Evolutionary conservation across 1,140 invertebrate genomes (phyloP), one percentile per base, ranked within the genome.

Genomic region (Zaprionus vittiger): DNA sequence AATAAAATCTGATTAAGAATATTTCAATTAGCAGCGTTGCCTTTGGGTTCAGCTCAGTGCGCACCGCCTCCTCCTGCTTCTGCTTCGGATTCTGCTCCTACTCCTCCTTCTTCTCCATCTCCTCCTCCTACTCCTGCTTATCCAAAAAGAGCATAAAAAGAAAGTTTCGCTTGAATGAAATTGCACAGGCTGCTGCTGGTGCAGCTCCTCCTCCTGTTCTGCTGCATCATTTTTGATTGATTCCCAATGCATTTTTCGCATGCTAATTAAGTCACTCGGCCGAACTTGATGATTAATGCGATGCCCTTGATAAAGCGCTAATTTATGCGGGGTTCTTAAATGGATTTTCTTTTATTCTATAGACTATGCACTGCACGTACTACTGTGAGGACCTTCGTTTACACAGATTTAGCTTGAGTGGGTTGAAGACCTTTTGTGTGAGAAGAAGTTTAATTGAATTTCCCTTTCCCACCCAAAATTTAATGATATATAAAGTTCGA

Each of bases 1-100:
- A 64, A 59, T 44, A 79, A 83, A 81, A 89, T 90, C 85, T 90
- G 86, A 90, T 90, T 90, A 90, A 90, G 86, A 91, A 90, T 90
- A 90, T 90, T 90, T 90, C 86, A 90, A 90, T 90, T 90, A 90
- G 85, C 79, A 62, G 67, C 64, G 64, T 59, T 74, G 76, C 71
- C 69, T 67, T 66, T 65, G 38, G 26, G 54, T n/a, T 55, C 20
- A 11, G 47, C 17, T 55, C 47, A 52, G 20, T 22, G 20, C 4
- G 20, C 11, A 52, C 38, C 15, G 20, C 22, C 20, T 24, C 11
- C 47, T 9, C 17, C 44, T 49, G 5, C 44, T 20, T 2, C 41
- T 20, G 6, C 5, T 38, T n/a, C n/a, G n/a, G n/a, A n/a, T n/a
- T 1, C 14, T 15, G 38, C 38, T 66, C 5, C 47, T 24, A 47